These are phyloP conservation scores for Leptodactylus fuscus DNA, from an alignment of 2,113 vertebrate genomes.

Conservation along the genomic window DNA sequence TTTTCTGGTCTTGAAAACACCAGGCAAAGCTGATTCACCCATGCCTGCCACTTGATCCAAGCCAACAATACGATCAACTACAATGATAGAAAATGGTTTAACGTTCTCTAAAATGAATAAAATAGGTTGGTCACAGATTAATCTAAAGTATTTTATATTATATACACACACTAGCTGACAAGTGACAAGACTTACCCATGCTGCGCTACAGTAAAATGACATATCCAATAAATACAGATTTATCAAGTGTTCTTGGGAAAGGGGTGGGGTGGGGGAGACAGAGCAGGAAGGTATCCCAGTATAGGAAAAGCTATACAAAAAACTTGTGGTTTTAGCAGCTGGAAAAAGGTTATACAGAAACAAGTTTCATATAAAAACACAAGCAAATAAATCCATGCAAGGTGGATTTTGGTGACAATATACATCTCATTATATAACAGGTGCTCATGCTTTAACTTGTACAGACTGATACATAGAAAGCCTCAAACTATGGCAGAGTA, in stretches of 20 bases:
- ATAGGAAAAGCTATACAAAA: too few relatives aligned
- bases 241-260: too few relatives aligned
- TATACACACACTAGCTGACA: too few relatives aligned
- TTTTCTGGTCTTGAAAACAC: slow-evolving; percentile 95
- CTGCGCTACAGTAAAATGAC: not conserved
- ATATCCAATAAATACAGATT: not conserved
- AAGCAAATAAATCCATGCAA: not conserved
- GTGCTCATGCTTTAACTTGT: not conserved
- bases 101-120: too few relatives aligned
- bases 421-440: not conserved
- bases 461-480: not conserved
- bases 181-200: not conserved
- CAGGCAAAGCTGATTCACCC: slow-evolving; percentile 86
- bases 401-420: not conserved
- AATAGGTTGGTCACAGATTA: too few relatives aligned
- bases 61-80: slow-evolving; percentile 96
- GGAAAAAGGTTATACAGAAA: not conserved
- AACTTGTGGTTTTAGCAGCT: too few relatives aligned
- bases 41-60: slow-evolving; percentile 97
- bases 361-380: not conserved
- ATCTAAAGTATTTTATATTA: too few relatives aligned
- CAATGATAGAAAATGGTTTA: not conserved
- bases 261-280: too few relatives aligned
- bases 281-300: too few relatives aligned
- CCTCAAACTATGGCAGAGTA: too few relatives aligned